Conservation (phyloP, 2,888 invertebrate genomes). For the Mantis religiosa region DNA sequence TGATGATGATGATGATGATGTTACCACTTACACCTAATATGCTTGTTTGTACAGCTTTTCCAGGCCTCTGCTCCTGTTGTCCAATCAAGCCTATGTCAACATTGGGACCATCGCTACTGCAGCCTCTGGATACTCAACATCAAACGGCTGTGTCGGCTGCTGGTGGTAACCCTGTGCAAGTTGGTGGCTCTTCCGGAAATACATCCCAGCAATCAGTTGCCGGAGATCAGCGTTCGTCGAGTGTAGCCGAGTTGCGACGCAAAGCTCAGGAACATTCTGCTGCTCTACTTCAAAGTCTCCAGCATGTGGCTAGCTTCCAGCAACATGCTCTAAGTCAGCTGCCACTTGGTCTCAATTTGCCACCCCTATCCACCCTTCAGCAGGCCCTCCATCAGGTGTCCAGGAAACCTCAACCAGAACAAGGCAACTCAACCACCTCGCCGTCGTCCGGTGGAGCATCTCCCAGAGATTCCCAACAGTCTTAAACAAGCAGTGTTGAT, state of each 20-base stretch:
- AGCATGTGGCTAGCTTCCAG: conserved; percentile 59
- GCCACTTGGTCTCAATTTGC: conserved; percentile 36
- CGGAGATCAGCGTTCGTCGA: conserved; percentile 72
- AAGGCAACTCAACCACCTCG: conserved; percentile 35
- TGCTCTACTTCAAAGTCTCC: conserved; percentile 71
- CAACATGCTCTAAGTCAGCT: conserved; percentile 45
- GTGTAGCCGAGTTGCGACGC: conserved; percentile 85
- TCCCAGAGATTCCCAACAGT: conserved; percentile 17
- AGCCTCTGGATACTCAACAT: conserved; percentile 32
- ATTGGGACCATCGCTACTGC: conserved; percentile 33
- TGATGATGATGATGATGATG: too few relatives aligned
- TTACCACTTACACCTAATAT: too few relatives aligned
- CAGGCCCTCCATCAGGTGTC: conserved; percentile 39
- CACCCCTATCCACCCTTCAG: conserved; percentile 39
- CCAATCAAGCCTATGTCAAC: conserved; percentile 59
- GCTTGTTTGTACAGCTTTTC: conserved; percentile 57
- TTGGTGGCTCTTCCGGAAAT: conserved; percentile 43
- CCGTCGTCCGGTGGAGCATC: conserved; percentile 8
- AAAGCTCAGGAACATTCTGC: conserved; percentile 95
- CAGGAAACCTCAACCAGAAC: not conserved
- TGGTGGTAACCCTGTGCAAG: conserved; percentile 37
- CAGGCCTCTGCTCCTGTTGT: conserved; percentile 76
- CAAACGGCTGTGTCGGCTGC: not conserved
- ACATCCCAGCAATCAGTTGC: conserved; percentile 38
- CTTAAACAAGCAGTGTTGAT: not conserved